Conservation (phyloP, 2,888 invertebrate species). For the Caradrina kadenii region DNA sequence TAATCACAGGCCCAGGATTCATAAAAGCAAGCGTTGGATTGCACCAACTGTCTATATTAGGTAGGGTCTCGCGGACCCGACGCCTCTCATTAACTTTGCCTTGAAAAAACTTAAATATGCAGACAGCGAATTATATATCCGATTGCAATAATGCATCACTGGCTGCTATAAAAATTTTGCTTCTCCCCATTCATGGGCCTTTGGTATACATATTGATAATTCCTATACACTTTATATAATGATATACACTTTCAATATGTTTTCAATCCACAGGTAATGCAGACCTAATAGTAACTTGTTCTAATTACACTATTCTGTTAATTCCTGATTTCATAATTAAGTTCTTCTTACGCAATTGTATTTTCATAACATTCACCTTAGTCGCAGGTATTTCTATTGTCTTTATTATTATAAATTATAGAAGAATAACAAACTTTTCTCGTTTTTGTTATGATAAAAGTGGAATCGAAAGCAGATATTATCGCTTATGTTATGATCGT, state of each 20-base stretch:
- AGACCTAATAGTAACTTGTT: background rate
- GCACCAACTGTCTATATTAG: conserved; percentile 58
- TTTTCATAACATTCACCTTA: conserved; percentile 56
- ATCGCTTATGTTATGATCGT: background rate
- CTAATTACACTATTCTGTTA: conserved; percentile 11
- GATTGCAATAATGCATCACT: conserved; percentile 20
- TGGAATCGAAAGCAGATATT: conserved; percentile 7
- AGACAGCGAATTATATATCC: conserved; percentile 38
- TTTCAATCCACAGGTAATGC: background rate
- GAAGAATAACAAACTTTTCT: conserved; percentile 31
- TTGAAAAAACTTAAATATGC: conserved; percentile 35
- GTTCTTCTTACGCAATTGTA: conserved; percentile 32
- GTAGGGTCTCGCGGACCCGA: conserved; percentile 49
- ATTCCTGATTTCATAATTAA: conserved; percentile 21
- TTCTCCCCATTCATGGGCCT: background rate
- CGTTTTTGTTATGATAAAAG: conserved; percentile 21
- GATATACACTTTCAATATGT: background rate
- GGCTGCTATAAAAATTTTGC: conserved; percentile 8
- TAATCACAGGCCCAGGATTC: conserved; percentile 62
- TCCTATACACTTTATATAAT: background rate
- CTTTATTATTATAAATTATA: conserved; percentile 52
- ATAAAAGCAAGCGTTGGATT: conserved; percentile 51
- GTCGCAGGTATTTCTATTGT: conserved; percentile 54
- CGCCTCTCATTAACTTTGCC: conserved; percentile 60
- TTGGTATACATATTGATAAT: background rate